These are phyloP conservation scores for Nibea coibor DNA, from an alignment of 2,113 vertebrate species.

Conservation along the genomic window DNA sequence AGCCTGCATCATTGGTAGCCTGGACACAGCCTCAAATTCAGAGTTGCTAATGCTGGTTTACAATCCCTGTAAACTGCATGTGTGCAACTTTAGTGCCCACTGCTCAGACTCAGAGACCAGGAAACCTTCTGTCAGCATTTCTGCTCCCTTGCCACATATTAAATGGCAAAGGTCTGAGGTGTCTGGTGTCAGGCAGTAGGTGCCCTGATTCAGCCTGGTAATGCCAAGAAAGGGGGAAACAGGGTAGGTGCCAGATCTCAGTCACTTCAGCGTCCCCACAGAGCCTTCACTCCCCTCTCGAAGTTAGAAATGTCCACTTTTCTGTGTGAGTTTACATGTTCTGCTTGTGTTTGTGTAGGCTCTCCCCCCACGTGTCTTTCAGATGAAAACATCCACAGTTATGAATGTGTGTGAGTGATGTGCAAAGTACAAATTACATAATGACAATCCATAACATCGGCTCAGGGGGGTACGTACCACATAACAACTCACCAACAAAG, in stretches of 20 bases:
- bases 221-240: slow-evolving; percentile 31
- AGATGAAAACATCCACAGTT: background rate
- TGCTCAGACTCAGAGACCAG: slow-evolving; percentile 30
- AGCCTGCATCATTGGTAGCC: too few relatives aligned
- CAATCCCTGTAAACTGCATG: slow-evolving; percentile 1
- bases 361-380: background rate
- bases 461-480: too few relatives aligned
- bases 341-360: background rate
- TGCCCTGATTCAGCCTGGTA: slow-evolving; percentile 45
- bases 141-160: slow-evolving; percentile 22
- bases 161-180: slow-evolving; percentile 83
- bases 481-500: too few relatives aligned
- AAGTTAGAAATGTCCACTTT: background rate
- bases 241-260: slow-evolving; percentile 3
- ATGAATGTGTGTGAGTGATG: background rate
- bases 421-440: background rate
- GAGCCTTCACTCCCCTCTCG: background rate
- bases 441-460: too few relatives aligned
- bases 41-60: background rate
- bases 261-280: background rate
- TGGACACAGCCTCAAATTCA: background rate
- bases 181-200: slow-evolving; percentile 66
- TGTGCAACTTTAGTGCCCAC: slow-evolving; percentile 28
- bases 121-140: slow-evolving; percentile 30
- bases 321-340: background rate